These are phyloP conservation scores for Pseudomyrmex cubaensis DNA, from an alignment of 1,140 invertebrate genomes.

Conservation along the genomic window DNA sequence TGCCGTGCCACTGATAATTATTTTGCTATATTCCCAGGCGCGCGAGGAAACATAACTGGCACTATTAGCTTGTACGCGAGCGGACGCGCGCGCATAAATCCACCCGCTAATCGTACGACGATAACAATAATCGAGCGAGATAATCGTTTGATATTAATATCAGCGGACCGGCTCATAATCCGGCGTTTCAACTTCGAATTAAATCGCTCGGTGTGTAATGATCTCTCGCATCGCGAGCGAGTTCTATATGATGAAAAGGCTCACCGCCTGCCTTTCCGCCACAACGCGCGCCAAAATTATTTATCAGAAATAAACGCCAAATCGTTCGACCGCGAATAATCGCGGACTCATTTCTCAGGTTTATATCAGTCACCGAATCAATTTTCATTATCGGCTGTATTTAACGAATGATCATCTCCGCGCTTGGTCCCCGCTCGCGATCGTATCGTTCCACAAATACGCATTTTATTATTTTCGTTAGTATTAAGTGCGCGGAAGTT, in stretches of 20 bases:
- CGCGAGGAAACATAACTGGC: slow-evolving; percentile 15
- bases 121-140: slow-evolving; percentile 65
- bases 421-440: not conserved
- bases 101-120: slow-evolving; percentile 51
- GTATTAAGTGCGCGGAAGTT: too few relatives aligned
- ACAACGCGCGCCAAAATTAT: slow-evolving; percentile 58
- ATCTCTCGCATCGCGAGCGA: slow-evolving; percentile 55
- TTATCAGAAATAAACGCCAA: slow-evolving; percentile 55
- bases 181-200: slow-evolving; percentile 57
- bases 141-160: slow-evolving; percentile 66
- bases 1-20: not conserved
- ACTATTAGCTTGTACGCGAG: slow-evolving; percentile 43
- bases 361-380: slow-evolving; percentile 29
- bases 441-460: not conserved
- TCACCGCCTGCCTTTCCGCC: slow-evolving; percentile 45
- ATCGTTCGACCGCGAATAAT: slow-evolving; percentile 43
- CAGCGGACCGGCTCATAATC: slow-evolving; percentile 50
- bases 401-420: not conserved
- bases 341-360: slow-evolving; percentile 38
- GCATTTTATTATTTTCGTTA: too few relatives aligned
- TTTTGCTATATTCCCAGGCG: slow-evolving; percentile 19
- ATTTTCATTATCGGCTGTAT: slow-evolving; percentile 21
- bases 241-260: slow-evolving; percentile 47
- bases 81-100: slow-evolving; percentile 50
- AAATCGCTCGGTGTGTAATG: slow-evolving; percentile 57